These are phyloP conservation scores for Smutsia temminckii DNA, from an alignment of 2,797 vertebrate genomes.

Conservation along the genomic window DNA sequence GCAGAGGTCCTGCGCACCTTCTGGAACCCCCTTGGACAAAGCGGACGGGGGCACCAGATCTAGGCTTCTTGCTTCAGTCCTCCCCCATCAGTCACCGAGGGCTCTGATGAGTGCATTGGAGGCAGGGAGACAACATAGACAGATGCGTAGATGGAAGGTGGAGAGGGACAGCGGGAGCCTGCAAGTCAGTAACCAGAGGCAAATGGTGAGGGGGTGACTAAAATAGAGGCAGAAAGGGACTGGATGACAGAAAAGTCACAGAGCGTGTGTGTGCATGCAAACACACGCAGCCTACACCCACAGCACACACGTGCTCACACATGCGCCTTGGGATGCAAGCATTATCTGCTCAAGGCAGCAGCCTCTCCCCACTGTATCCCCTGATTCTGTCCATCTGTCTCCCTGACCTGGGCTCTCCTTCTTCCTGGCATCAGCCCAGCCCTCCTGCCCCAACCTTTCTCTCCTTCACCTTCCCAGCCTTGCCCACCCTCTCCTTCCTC, in stretches of 20 bases:
- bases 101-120: neutral
- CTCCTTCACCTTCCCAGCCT: neutral
- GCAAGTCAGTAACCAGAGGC: conserved; percentile 38
- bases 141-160: neutral
- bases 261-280: neutral
- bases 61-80: neutral
- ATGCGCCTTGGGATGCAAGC: neutral
- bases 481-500: neutral
- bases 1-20: neutral
- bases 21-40: neutral
- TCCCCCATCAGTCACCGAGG: neutral
- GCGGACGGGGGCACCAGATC: neutral
- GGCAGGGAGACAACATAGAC: neutral
- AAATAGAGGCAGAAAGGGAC: neutral
- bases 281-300: neutral
- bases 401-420: neutral
- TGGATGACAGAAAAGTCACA: neutral
- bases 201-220: conserved; percentile 32
- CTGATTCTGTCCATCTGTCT: conserved; percentile 33
- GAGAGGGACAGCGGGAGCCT: neutral
- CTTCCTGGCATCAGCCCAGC: neutral
- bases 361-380: neutral
- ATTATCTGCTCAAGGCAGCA: neutral
- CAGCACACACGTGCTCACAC: neutral
- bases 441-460: neutral